phyloP scores from a whole-genome alignment of 2,888 invertebrate genomes.

The Aspidiotus destructor region DNA sequence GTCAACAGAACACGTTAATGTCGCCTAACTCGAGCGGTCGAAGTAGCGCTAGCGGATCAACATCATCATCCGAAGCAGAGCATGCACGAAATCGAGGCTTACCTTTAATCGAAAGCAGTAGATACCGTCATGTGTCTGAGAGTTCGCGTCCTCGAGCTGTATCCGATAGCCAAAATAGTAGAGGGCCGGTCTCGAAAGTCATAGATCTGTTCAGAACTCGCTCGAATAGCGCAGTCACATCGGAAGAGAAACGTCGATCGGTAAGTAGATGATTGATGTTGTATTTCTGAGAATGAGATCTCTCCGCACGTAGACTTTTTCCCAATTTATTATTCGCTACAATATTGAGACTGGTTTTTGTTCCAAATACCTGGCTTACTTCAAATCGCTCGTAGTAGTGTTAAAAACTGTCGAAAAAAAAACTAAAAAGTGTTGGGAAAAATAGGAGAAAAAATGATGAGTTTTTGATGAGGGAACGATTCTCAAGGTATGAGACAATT shows the following conservation, averaged over 20 bases:
- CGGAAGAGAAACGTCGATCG: slow-evolving; percentile 61
- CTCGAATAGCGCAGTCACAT: slow-evolving; percentile 58
- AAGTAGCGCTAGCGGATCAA: slow-evolving; percentile 39
- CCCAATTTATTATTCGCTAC: too few relatives aligned
- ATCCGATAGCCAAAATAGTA: slow-evolving; percentile 37
- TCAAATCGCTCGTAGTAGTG: too few relatives aligned
- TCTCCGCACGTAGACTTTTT: too few relatives aligned
- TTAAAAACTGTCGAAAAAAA: too few relatives aligned
- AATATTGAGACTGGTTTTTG: too few relatives aligned
- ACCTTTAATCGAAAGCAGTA: slow-evolving; percentile 27
- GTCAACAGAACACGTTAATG: slow-evolving; percentile 47
- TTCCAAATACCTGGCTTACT: too few relatives aligned
- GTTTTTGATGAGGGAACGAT: too few relatives aligned
- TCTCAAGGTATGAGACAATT: too few relatives aligned
- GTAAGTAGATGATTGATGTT: slow-evolving; percentile 45
- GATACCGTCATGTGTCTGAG: slow-evolving; percentile 34
- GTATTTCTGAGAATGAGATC: not conserved
- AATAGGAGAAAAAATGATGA: too few relatives aligned
- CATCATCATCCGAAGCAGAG: slow-evolving; percentile 36
- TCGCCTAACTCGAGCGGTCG: slow-evolving; percentile 42
- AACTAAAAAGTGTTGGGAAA: too few relatives aligned
- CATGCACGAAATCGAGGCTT: slow-evolving; percentile 22
- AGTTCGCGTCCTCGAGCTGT: slow-evolving; percentile 38
- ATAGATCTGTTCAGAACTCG: slow-evolving; percentile 81
- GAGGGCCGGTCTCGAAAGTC: slow-evolving; percentile 74